A percentile compares a stretch with the other conserved stretches of the same genome.
Conservation (phyloP, 2,888 invertebrate species). For the Epinotia brunnichana region DNA sequence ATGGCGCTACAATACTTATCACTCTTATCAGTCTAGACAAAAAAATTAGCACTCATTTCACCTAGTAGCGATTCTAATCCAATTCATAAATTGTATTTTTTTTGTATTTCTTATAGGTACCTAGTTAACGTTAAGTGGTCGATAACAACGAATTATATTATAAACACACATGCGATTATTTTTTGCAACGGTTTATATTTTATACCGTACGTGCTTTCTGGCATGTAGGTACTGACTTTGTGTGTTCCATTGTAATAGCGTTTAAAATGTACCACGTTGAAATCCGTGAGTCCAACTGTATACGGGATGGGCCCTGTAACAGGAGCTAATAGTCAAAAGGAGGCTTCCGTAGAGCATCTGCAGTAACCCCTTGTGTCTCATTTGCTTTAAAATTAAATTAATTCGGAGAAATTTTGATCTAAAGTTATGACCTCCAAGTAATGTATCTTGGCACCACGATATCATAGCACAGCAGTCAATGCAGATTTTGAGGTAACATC, state of each 20-base stretch:
- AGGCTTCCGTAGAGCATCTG: no score
- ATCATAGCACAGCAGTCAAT: no score
- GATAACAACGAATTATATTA: not conserved
- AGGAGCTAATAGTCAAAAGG: no score
- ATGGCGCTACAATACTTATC: constrained; percentile 8
- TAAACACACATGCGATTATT: constrained; percentile 4
- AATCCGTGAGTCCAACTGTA: not conserved
- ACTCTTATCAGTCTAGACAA: not conserved
- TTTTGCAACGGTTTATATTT: not conserved
- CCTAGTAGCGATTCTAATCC: not conserved
- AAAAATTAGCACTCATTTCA: not conserved
- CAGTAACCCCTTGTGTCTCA: no score
- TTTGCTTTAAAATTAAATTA: no score
- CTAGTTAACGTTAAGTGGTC: not conserved
- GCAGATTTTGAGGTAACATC: no score
- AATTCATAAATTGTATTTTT: not conserved
- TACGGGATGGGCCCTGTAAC: no score
- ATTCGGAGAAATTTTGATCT: no score
- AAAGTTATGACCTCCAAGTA: no score
- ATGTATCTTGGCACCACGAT: no score
- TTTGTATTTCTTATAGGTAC: not conserved
- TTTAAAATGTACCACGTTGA: not conserved
- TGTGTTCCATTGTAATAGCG: not conserved
- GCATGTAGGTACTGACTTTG: not conserved
- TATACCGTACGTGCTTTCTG: constrained; percentile 14